Conservation (phyloP, 2,888 invertebrate species). For the Salpingus planirostris region DNA sequence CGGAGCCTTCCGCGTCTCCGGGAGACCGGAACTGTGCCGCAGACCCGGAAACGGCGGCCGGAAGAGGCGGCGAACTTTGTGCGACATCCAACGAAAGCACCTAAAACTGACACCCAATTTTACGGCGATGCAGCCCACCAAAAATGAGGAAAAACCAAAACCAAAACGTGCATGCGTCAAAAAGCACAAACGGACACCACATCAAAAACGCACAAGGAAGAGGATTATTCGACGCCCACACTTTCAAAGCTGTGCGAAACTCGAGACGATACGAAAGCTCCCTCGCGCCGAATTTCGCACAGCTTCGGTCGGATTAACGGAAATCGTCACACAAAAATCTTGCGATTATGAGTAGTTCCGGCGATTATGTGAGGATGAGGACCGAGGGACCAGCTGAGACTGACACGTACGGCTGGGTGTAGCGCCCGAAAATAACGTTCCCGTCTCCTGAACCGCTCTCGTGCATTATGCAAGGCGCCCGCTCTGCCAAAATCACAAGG, state of each 20-base stretch:
- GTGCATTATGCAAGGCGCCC: constrained; percentile 26
- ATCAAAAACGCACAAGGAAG: too few species aligned
- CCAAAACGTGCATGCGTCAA: too few species aligned
- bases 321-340: too few species aligned
- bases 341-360: too few species aligned
- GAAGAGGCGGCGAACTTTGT: constrained; percentile 5
- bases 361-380: too few species aligned
- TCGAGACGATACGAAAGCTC: too few species aligned
- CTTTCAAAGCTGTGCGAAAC: too few species aligned
- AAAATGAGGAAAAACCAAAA: constrained; percentile 3
- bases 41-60: constrained; percentile 10
- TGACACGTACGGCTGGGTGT: constrained; percentile 19
- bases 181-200: too few species aligned
- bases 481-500: constrained; percentile 23
- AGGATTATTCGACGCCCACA: too few species aligned
- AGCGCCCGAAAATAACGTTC: constrained; percentile 22
- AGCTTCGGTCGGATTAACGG: too few species aligned
- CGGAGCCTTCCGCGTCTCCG: constrained; percentile 63
- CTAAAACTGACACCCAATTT: constrained; percentile 19
- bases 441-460: constrained; percentile 13
- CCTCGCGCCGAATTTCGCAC: too few species aligned
- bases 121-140: background rate
- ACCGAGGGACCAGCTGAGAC: constrained; percentile 27
- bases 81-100: constrained; percentile 23
- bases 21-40: constrained; percentile 11